Conservation (phyloP, 2,888 invertebrate species). For the Sceliomorpha sp. region DNA sequence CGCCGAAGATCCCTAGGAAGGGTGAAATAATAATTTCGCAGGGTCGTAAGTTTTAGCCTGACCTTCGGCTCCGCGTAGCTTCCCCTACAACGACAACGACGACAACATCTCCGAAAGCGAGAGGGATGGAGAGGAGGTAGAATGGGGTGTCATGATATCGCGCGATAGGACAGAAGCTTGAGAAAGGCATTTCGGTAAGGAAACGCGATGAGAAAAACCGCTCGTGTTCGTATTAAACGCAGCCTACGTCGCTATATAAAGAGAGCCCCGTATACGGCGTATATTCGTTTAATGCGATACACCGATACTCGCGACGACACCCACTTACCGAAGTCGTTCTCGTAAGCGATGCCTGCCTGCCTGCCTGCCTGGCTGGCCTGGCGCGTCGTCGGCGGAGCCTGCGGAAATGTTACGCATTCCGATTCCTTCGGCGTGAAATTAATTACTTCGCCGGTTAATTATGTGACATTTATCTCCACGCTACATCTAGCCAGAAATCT, state of each 20-base stretch:
- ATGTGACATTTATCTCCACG: slow-evolving; percentile 74
- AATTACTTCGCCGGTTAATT: slow-evolving; percentile 74
- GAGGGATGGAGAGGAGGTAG: too few relatives aligned
- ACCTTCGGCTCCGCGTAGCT: too few relatives aligned
- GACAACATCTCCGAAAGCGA: too few relatives aligned
- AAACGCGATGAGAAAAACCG: slow-evolving; percentile 1
- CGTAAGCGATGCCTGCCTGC: slow-evolving; percentile 36
- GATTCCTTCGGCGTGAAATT: slow-evolving; percentile 72
- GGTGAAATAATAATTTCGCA: too few relatives aligned
- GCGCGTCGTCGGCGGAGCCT: slow-evolving; percentile 31
- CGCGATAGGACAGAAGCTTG: too few relatives aligned
- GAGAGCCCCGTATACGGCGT: slow-evolving; percentile 9
- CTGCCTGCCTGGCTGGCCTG: slow-evolving; percentile 17
- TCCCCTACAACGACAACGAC: too few relatives aligned
- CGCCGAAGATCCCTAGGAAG: too few relatives aligned
- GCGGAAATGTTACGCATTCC: slow-evolving; percentile 69
- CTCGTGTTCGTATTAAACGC: slow-evolving; percentile 12
- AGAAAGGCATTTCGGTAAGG: too few relatives aligned
- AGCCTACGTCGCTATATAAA: slow-evolving; percentile 9
- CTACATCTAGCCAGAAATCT: slow-evolving; percentile 71
- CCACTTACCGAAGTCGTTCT: slow-evolving; percentile 56
- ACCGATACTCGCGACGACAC: slow-evolving; percentile 55
- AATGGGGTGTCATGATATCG: too few relatives aligned
- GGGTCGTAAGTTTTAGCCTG: too few relatives aligned
- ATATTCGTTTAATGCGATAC: slow-evolving; percentile 36